phyloP scores from a whole-genome alignment of 1,140 invertebrate species.

The Goniozus legneri region DNA sequence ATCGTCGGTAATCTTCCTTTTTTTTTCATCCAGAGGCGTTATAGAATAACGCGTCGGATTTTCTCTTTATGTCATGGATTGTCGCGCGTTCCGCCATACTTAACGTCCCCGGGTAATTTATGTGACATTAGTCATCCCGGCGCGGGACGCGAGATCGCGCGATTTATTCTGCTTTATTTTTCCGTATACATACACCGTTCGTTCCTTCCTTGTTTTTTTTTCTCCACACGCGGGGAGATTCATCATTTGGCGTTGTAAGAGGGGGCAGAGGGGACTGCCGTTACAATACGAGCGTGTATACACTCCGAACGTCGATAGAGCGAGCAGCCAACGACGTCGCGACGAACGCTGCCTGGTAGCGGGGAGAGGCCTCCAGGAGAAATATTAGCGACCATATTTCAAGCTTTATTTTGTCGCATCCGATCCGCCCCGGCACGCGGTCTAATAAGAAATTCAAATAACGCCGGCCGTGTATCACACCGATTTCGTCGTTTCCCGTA shows the following conservation, averaged over 20 bases:
- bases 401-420: background rate
- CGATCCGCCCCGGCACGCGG: background rate
- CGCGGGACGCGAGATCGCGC: background rate
- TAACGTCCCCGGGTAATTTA: background rate
- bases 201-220: too few relatives aligned
- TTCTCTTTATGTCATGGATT: slow-evolving; percentile 18
- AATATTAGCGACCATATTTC: background rate
- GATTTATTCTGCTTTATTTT: background rate
- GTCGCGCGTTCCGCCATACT: slow-evolving; percentile 9
- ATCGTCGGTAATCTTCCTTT: background rate
- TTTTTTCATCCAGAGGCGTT: background rate
- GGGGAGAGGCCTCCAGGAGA: background rate
- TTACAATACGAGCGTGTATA: background rate
- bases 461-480: background rate
- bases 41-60: background rate
- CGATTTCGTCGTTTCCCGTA: too few relatives aligned
- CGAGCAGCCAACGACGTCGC: background rate
- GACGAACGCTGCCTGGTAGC: too few relatives aligned
- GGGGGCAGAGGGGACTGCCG: background rate
- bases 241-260: background rate
- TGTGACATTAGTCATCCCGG: background rate
- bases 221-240: too few relatives aligned
- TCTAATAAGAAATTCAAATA: background rate
- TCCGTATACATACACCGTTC: too few relatives aligned
- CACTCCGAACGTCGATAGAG: background rate